Evolutionary conservation across 2,797 vertebrate genomes (phyloP).

Genomic region (Clamator glandarius): DNA sequence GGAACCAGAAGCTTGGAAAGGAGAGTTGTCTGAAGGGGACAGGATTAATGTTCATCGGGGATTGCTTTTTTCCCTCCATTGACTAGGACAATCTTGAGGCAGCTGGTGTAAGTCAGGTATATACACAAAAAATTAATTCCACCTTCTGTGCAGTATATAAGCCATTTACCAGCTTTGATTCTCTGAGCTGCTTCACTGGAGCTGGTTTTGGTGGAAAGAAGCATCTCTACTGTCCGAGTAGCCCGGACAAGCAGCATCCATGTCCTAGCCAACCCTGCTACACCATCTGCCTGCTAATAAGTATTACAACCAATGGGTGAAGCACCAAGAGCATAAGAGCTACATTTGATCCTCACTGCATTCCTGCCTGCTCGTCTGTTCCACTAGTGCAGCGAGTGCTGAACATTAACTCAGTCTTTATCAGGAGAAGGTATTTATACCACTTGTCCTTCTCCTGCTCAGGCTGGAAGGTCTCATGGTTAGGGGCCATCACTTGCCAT

Average conservation of each 20-base stretch:
- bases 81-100: not conserved
- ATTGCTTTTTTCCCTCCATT: not conserved
- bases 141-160: not conserved
- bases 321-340: not conserved
- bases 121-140: not conserved
- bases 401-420: not conserved
- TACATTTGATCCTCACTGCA: accelerated
- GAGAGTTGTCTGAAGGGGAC: not conserved
- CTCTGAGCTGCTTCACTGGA: not conserved
- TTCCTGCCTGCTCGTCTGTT: not conserved
- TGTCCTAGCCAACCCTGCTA: not conserved
- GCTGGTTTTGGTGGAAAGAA: not conserved
- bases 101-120: not conserved
- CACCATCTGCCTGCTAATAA: not conserved
- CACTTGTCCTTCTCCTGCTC: not conserved
- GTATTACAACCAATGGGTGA: not conserved
- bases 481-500: not conserved
- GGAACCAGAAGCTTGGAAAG: not conserved
- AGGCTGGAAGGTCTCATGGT: not conserved
- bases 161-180: not conserved
- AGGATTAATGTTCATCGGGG: not conserved
- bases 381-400: not conserved
- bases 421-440: not conserved
- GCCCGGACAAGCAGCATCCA: not conserved
- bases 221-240: not conserved